Evolutionary conservation across 1,140 invertebrate species (phyloP).

Genomic region (Pygmarrhopalites habei): DNA sequence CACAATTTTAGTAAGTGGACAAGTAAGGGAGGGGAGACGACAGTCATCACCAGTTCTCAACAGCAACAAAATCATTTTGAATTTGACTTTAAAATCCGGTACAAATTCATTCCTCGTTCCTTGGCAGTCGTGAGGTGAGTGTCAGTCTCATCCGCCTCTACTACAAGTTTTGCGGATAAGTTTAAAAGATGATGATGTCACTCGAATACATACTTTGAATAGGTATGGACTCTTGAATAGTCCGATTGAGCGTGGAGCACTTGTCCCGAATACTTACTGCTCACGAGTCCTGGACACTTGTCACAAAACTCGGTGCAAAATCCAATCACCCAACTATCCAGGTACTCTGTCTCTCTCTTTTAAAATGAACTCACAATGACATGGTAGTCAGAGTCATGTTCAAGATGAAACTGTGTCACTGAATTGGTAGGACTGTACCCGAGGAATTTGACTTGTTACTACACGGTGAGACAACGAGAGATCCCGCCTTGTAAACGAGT

Average conservation of each 20-base stretch:
- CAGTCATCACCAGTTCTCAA: conserved; percentile 20
- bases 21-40: conserved; percentile 20
- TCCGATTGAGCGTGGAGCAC: conserved; percentile 58
- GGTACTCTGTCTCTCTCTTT: too few relatives aligned
- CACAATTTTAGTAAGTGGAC: conserved; percentile 15
- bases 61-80: conserved; percentile 26
- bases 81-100: conserved; percentile 53
- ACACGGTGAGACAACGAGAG: conserved; percentile 72
- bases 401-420: too few relatives aligned
- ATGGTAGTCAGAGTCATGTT: too few relatives aligned
- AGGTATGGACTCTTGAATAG: conserved; percentile 31
- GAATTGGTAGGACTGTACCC: too few relatives aligned
- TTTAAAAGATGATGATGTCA: too few relatives aligned
- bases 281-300: conserved; percentile 82
- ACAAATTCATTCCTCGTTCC: conserved; percentile 63
- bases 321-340: conserved; percentile 85
- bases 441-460: conserved; percentile 74
- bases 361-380: too few relatives aligned
- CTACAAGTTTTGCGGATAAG: too few relatives aligned
- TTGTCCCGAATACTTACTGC: conserved; percentile 81
- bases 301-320: conserved; percentile 71
- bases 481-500: conserved; percentile 75
- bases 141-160: too few relatives aligned
- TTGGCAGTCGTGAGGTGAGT: conserved; percentile 72
- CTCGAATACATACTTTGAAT: neutral